Evolutionary conservation across 1,140 invertebrate species (phyloP), one percentile per base, ranked within the genome.

Genomic region (Luehdorfia chinensis): DNA sequence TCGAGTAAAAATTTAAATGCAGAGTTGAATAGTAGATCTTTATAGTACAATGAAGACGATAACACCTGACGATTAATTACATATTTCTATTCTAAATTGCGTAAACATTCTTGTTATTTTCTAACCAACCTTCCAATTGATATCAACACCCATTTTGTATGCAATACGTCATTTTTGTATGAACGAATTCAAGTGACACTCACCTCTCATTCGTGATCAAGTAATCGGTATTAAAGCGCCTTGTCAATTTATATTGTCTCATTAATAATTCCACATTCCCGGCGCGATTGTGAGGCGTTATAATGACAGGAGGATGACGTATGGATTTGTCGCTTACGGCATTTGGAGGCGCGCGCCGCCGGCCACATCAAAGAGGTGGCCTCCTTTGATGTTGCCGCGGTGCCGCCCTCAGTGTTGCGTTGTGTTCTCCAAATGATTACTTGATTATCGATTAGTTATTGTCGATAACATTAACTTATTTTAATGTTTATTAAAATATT

Each of bases 271-370:
- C 65, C 72, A 83, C 81, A 85, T 85, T 85, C 81, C 71, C 73
- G 48, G 55, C 59, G 55, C 78, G 75, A 85, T 84, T 85, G 78
- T 81, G 54, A 80, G 72, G 77, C 79, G 79, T 81, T 75, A 84
- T 85, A 85, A 85, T 84, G 81, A 85, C 81, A 85, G 81, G 59
- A 75, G 77, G 77, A 85, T 85, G 81, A 85, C 81, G 81, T 85
- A 85, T 85, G 81, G 78, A 81, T 78, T 81, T 80, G 81, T 77
- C 81, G 81, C 81, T 85, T 85, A 85, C 66, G 81, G 81, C 81
- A 69, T 85, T 81, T 83, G 69, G 76, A 67, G 70, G 77, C 78
- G 73, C 81, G 81, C 77, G 81, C 81, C 81, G 65, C 55, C 81
- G 81, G 78, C 77, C 78, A 78, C 81, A 74, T 85, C 81, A 85